Conservation (phyloP, 2,888 invertebrate genomes). For the Steinernema scapterisci region DNA sequence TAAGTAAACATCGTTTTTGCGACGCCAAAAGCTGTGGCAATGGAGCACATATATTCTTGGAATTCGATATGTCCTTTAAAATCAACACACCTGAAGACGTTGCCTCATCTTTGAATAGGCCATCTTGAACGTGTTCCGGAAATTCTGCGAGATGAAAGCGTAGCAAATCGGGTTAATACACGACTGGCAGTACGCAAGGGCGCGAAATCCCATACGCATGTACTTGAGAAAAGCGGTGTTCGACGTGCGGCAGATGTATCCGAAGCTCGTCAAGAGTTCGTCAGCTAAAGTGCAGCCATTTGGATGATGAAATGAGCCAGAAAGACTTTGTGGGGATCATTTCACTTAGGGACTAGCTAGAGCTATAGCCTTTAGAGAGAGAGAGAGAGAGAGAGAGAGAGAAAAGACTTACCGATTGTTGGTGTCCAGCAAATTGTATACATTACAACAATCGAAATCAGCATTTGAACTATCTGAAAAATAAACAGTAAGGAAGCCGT, state of each 20-base stretch:
- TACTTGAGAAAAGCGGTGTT: slow-evolving; percentile 73
- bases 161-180: slow-evolving; percentile 79
- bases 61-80: too few relatives aligned
- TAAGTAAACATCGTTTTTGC: too few relatives aligned
- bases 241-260: slow-evolving; percentile 70
- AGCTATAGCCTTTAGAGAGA: too few relatives aligned
- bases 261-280: slow-evolving; percentile 75
- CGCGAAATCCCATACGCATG: slow-evolving; percentile 73
- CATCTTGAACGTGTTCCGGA: slow-evolving; percentile 58
- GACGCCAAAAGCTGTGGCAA: too few relatives aligned
- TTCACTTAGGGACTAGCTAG: too few relatives aligned
- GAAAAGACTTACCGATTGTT: slow-evolving; percentile 45
- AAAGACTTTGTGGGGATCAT: too few relatives aligned
- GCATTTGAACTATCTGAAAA: slow-evolving; percentile 77
- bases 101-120: slow-evolving; percentile 56
- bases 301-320: not conserved
- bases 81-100: slow-evolving; percentile 49
- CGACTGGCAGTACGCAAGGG: slow-evolving; percentile 75
- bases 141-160: slow-evolving; percentile 75
- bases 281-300: slow-evolving; percentile 69
- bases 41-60: too few relatives aligned
- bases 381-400: too few relatives aligned
- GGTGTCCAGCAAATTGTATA: slow-evolving; percentile 78
- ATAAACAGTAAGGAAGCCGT: slow-evolving; percentile 62
- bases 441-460: slow-evolving; percentile 76